phyloP scores from a whole-genome alignment of 35 echinoderm and acorn worm genomes.

The Apostichopus californicus region DNA sequence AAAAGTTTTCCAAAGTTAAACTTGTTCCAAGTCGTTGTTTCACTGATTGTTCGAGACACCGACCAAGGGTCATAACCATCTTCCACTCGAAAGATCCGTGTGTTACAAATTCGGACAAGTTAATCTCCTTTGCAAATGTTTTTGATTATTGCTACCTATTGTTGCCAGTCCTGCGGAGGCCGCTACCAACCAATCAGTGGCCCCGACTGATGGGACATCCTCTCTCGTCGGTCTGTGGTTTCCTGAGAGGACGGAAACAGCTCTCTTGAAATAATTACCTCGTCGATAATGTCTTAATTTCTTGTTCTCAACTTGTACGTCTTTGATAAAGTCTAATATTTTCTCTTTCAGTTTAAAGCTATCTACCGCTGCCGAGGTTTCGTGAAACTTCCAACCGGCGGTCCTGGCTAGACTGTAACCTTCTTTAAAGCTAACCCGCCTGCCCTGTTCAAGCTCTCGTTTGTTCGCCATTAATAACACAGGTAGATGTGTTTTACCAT shows the following conservation, averaged over 20 bases:
- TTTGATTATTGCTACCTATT: constrained; percentile 41
- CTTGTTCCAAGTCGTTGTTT: background rate
- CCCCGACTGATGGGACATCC: background rate
- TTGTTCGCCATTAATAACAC: constrained; percentile 90
- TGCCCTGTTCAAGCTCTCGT: constrained; percentile 82
- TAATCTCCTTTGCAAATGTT: constrained; percentile 61
- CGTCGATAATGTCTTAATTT: constrained; percentile 63
- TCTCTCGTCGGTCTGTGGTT: constrained; percentile 48
- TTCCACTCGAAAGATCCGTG: background rate
- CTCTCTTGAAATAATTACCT: constrained; percentile 82
- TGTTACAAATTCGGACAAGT: constrained; percentile 66
- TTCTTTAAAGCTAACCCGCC: constrained; percentile 84
- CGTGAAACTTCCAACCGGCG: constrained; percentile 84
- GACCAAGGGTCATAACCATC: background rate
- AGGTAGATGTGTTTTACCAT: constrained; percentile 72
- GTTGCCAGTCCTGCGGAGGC: constrained; percentile 40
- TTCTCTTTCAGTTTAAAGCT: constrained; percentile 77
- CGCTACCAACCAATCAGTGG: constrained; percentile 64
- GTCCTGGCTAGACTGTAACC: constrained; percentile 78
- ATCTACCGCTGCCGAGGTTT: constrained; percentile 87
- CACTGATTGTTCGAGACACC: background rate
- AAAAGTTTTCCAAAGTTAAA: background rate
- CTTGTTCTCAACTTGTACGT: constrained; percentile 68
- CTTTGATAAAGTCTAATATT: constrained; percentile 84
- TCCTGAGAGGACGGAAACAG: constrained; percentile 78